Base-by-base conservation (phyloP, 2,113 vertebrate species). In the Tangachromis dhanisi region DNA sequence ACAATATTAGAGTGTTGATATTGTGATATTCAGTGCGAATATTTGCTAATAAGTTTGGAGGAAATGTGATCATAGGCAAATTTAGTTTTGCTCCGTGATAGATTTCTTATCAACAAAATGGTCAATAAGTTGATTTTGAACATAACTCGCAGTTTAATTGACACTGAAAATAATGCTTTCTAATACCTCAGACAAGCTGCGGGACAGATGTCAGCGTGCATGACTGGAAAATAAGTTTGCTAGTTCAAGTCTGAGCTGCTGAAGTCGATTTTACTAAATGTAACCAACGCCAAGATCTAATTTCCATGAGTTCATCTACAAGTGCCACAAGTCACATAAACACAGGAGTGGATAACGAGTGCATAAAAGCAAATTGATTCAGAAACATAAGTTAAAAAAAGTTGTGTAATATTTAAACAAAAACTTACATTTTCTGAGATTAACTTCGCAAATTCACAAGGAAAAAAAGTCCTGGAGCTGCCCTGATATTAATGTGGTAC, bases 71-170 rank as follows among this genome's bases (percentile, higher is more conserved):
- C 9, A 45, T 45, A 47, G 14, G 14, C 40, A 17, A 73, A 45
- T 0, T 47, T 45, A 47, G 14, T 47, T 29, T 76, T 76, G 42
- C 38, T 47, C 14, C 0, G 0, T 19, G 71, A 8, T 11, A 29
- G 71, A 47, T 40, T 76, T 47, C 24, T 47, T 29, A 49, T 49
- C 24, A 76, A 49, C 16, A 17, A 29, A 47, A 47, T 19, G 9
- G 9, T 73, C 38, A 73, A 47, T 29, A 47, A 73, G 21, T 29
- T 0, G 1, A 73, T 47, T 45, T 73, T 45, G 68, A 45, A 73
- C 21, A 73, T 73, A 71, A 21, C 12, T 24, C 2, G 2, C 66
- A 42, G 66, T 42, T 71, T 42, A 71, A 26, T 17, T 73, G 68
- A 45, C n/a, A 45, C 13, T 26, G 5, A 45, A 76, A 45, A 47